A percentile compares a stretch with the other conserved stretches of the same genome.
phyloP scores from a whole-genome alignment of 2,888 invertebrate species.

The Orgyia antiqua region DNA sequence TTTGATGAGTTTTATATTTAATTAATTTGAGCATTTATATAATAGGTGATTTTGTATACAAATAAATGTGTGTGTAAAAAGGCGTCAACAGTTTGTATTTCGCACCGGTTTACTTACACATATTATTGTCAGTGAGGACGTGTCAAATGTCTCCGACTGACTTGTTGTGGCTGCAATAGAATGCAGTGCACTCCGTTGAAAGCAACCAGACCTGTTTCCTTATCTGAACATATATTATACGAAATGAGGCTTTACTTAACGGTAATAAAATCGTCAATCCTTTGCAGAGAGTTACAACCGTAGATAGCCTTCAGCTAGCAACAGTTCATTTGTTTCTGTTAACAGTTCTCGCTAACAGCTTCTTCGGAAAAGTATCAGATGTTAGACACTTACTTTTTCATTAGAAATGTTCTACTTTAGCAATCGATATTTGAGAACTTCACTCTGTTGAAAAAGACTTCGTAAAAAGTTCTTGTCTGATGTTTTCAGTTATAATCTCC shows the following conservation, averaged over 20 bases:
- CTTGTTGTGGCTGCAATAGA: slow-evolving; percentile 65
- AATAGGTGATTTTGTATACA: too few species aligned
- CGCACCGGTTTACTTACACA: slow-evolving; percentile 48
- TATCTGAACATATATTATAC: slow-evolving; percentile 34
- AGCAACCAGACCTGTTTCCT: slow-evolving; percentile 63
- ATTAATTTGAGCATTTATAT: too few species aligned
- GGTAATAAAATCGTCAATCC: slow-evolving; percentile 27
- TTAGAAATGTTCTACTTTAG: slow-evolving; percentile 58
- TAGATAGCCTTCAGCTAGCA: slow-evolving; percentile 57
- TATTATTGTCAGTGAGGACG: slow-evolving; percentile 61
- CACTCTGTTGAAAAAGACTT: too few species aligned
- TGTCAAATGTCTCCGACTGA: slow-evolving; percentile 70
- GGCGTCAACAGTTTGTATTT: slow-evolving; percentile 33
- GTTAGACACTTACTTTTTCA: slow-evolving; percentile 54
- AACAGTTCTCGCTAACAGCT: slow-evolving; percentile 56
- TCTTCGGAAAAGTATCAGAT: slow-evolving; percentile 62
- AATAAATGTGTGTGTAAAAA: slow-evolving; percentile 11
- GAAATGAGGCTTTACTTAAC: slow-evolving; percentile 33
- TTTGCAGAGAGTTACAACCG: slow-evolving; percentile 22
- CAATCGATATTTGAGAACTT: slow-evolving; percentile 25
- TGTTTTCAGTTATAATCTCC: too few species aligned
- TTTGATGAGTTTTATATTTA: too few species aligned
- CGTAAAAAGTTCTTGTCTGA: too few species aligned
- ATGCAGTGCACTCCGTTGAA: slow-evolving; percentile 60
- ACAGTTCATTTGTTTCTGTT: slow-evolving; percentile 73